Evolutionary conservation across 2,113 vertebrate species (phyloP), one percentile per base, ranked within the genome.

Genomic region (Nyctereutes procyonoides): DNA sequence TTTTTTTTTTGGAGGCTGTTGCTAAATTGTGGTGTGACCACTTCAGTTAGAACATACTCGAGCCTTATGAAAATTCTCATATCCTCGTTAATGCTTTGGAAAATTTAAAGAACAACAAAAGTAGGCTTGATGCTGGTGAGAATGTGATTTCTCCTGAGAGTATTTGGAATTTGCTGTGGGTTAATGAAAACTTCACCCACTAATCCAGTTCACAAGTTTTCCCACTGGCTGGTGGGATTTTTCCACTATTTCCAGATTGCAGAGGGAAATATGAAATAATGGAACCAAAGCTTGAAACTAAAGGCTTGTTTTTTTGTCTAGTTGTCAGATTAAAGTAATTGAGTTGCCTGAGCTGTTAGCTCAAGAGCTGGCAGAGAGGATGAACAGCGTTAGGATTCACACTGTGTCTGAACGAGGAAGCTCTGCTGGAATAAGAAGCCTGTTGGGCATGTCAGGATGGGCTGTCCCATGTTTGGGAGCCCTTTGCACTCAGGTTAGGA

Each of bases 31-130:
- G 63, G 74, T 12, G 3, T 88, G 81, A 94, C 56, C 32, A 91
- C 91, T 95, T 97, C 71, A 94, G 32, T 89, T 93, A 92, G 62
- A 94, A 53, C 26, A 63, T 73, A 51, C 38, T 95, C 22, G 17
- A 79, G 71, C 17, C 73, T 94, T 95, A 92, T 48, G 90, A 97
- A 93, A 83, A 92, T 67, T 86, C 89, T 96, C 35, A 81, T 90
- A 35, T 51, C 19, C 71, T 89, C 17, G 0, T 94, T 91, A 97
- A 88, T 71, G 74, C 85, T 81, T 48, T 96, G 90, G 88, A 93
- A 96, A 96, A 97, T 97, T 93, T 94, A 93, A 97, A 94, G 84
- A 89, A 88, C 55, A 95, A 67, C 85, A 97, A 56, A 96, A 95
- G 77, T 77, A 88, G 55, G 2, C 43, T 90, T 93, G 90, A 74